Conservation (phyloP, 2,888 invertebrate genomes). For the Mythimna loreyi region DNA sequence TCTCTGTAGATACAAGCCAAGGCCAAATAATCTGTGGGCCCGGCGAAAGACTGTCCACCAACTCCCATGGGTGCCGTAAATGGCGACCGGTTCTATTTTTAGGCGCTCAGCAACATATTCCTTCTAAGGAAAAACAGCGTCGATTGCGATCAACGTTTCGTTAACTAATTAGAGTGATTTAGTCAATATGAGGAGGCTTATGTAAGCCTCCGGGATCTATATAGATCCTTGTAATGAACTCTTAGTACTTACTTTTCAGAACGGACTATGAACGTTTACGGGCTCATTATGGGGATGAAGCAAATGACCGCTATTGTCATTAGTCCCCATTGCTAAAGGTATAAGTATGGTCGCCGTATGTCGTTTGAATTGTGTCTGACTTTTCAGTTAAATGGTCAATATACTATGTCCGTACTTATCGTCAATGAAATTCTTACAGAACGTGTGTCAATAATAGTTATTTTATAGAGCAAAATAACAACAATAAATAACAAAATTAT, state of each 20-base stretch:
- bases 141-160: slow-evolving; percentile 21
- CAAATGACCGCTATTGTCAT: slow-evolving; percentile 29
- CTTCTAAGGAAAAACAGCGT: slow-evolving; percentile 12
- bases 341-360: slow-evolving; percentile 16
- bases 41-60: slow-evolving; percentile 28
- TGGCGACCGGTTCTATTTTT: slow-evolving; percentile 35
- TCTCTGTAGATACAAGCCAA: slow-evolving; percentile 9
- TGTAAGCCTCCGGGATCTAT: too few relatives aligned
- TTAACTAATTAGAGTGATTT: slow-evolving; percentile 36
- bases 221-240: slow-evolving; percentile 11
- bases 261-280: slow-evolving; percentile 29
- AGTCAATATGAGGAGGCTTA: slow-evolving; percentile 25
- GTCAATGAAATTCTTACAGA: too few relatives aligned
- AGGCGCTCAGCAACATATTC: slow-evolving; percentile 14
- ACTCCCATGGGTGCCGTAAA: slow-evolving; percentile 33
- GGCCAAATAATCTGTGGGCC: slow-evolving; percentile 22
- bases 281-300: slow-evolving; percentile 30
- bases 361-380: slow-evolving; percentile 4
- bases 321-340: slow-evolving; percentile 28
- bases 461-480: too few relatives aligned
- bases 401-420: too few relatives aligned
- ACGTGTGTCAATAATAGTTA: too few relatives aligned
- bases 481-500: too few relatives aligned
- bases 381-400: neutral
- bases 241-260: slow-evolving; percentile 19